Percentiles rank a stretch among this genome's conserved stretches.
These are phyloP conservation scores for Drosophila willistoni DNA, from an alignment of 1,140 invertebrate species.

Conservation along the genomic window DNA sequence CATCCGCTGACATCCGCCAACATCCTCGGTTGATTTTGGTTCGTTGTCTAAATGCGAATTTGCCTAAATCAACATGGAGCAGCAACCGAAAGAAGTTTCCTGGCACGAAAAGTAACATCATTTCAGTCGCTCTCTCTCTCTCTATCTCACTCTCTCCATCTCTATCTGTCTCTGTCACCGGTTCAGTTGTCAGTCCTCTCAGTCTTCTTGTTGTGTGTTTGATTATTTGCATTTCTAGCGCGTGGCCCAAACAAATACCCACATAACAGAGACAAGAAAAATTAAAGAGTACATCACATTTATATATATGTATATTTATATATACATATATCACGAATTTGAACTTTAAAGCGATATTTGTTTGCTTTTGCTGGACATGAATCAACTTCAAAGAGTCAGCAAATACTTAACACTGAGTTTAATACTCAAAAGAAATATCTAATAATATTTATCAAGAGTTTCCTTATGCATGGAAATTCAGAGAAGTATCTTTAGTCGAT, in stretches of 20 bases:
- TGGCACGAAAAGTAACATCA: slow-evolving; percentile 57
- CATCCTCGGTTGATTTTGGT: slow-evolving; percentile 37
- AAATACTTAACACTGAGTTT: background rate
- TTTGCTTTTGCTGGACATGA: slow-evolving; percentile 17
- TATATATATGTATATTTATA: slow-evolving; percentile 14
- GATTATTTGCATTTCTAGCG: slow-evolving; percentile 68
- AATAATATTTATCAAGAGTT: too few relatives aligned
- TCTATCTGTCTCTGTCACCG: background rate
- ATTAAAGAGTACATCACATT: background rate
- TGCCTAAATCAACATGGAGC: slow-evolving; percentile 73
- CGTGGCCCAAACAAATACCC: slow-evolving; percentile 43
- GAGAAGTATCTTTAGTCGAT: too few relatives aligned
- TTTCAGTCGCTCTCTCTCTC: background rate
- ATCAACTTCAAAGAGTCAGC: background rate
- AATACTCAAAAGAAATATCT: too few relatives aligned
- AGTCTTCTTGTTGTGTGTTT: slow-evolving; percentile 36
- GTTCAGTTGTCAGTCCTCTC: background rate
- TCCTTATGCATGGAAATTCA: too few relatives aligned
- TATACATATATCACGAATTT: slow-evolving; percentile 50
- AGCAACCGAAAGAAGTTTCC: slow-evolving; percentile 44
- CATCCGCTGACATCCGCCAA: slow-evolving; percentile 59
- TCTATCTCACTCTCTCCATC: background rate
- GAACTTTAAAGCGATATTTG: slow-evolving; percentile 25
- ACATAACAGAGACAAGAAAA: background rate
- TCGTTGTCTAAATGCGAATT: slow-evolving; percentile 67